Base-by-base conservation (phyloP, 2,113 vertebrate species). In the Scolopax mira region DNA sequence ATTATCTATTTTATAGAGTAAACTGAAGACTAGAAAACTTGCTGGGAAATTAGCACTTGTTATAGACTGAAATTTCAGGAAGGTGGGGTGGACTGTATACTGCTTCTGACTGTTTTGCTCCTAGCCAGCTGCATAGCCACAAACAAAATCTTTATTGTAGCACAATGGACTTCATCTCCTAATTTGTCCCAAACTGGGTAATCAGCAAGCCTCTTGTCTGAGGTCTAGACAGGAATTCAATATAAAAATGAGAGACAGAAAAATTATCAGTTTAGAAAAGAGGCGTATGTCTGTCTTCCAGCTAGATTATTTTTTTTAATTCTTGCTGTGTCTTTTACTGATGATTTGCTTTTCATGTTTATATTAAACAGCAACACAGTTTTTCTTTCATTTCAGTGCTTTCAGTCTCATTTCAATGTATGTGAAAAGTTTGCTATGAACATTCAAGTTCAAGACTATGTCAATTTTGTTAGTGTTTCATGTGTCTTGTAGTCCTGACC, bases 201-300 rank as follows among this genome's bases (percentile, higher is more conserved):
- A 91, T 85, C 88, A 95, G 21, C 64, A 90, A 93, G 51, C 8
- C 64, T 96, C 64, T 94, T 95, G 42, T 88, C 42, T 92, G 67
- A 90, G 31, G 72, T 85, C 75, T 93, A 95, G 85, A 93, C 88
- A 49, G 55, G 17, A 85, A 73, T 85, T n/a, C 35, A 70, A 65
- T 67, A 66, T 18, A 73, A 93, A 96, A 91, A 70, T 70, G 35
- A 93, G 31, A 93, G 46, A 79, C 42, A 89, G 66, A 48, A 88
- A 86, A 95, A 83, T 80, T 44, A 92, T 48, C 35, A 30, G 41
- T 80, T 80, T 77, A 71, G 74, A 73, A 80, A 91, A 0, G 15
- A 69, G 12, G 18, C 41, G 19, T 54, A 65, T 88, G n/a, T 70
- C 64, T 93, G 41, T 72, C 54, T 94, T 77, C 22, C 46, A 88